Evolutionary conservation across 2,888 invertebrate genomes (phyloP).

Genomic region (Athalia cordata): DNA sequence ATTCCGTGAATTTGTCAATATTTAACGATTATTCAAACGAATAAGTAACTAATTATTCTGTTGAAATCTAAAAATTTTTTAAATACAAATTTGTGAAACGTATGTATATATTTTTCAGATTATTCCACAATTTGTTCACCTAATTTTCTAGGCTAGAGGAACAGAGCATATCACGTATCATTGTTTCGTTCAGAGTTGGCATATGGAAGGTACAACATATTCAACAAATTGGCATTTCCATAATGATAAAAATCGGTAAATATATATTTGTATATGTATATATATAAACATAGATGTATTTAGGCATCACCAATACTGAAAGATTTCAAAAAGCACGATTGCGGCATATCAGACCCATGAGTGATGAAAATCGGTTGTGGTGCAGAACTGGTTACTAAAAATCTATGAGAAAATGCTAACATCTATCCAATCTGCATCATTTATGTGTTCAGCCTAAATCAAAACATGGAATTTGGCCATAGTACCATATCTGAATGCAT

Average conservation of each 20-base stretch:
- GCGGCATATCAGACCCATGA: neutral
- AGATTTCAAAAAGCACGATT: conserved; percentile 9
- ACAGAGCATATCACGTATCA: neutral
- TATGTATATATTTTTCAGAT: neutral
- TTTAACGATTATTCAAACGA: neutral
- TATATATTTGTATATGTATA: neutral
- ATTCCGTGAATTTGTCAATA: neutral
- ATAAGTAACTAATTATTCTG: neutral
- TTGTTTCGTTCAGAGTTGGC: neutral
- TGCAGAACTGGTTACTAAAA: neutral
- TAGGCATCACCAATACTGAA: conserved; percentile 13
- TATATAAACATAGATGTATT: neutral
- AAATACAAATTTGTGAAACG: neutral
- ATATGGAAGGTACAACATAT: neutral
- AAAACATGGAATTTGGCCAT: too few relatives aligned
- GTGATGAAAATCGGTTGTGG: neutral
- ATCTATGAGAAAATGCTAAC: neutral
- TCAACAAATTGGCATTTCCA: neutral
- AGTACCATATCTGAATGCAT: neutral
- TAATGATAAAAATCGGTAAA: neutral
- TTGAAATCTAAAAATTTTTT: neutral
- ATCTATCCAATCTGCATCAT: too few relatives aligned
- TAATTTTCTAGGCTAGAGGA: neutral
- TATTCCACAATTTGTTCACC: neutral
- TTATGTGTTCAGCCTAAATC: neutral